Evolutionary conservation across 2,888 invertebrate genomes (phyloP), one percentile per base, ranked within the genome.

Genomic region (Argyresthia goedartella): DNA sequence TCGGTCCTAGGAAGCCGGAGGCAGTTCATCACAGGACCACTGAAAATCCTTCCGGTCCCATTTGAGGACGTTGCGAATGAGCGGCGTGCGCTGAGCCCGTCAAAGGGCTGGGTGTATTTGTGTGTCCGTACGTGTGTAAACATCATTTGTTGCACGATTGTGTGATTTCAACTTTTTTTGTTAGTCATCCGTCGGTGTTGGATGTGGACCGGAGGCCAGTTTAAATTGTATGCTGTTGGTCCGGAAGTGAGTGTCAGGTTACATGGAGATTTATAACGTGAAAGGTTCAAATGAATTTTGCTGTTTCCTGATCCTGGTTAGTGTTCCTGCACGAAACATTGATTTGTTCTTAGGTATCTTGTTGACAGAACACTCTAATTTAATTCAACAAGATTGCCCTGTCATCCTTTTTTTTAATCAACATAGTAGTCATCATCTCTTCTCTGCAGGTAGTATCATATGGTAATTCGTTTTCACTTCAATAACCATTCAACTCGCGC

Each of bases 11-110:
- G 60, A 66, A 61, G 58, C 58, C 49, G 58, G 57, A 56, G 58
- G 62, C 63, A 65, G 61, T 64, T 62, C 25, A 65, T 65, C 49
- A 62, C 64, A 25, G 59, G 59, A 63, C 53, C 48, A 60, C 62
- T 61, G 60, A 67, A 70, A 76, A 76, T 77, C 74, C 80, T 81
- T 84, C 81, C 82, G 81, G 81, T 69, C 59, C 74, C 75, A 79
- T 78, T 73, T 36, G 44, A 67, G 70, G 13, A 43, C 65, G 71
- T 64, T 55, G 64, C 64, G 70, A 66, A 71, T 67, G 62, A 67
- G 69, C 73, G 72, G 73, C 67, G 65, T 64, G 60, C 57, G 67
- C 61, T 66, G 64, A 61, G 70, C 68, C 15, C 35, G 13, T 74
- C 76, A 82, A 81, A 81, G 72, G 71, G 62, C 71, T 64, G 57